These are phyloP conservation scores for Temnothorax nylanderi DNA, from an alignment of 1,140 invertebrate genomes.

Conservation along the genomic window DNA sequence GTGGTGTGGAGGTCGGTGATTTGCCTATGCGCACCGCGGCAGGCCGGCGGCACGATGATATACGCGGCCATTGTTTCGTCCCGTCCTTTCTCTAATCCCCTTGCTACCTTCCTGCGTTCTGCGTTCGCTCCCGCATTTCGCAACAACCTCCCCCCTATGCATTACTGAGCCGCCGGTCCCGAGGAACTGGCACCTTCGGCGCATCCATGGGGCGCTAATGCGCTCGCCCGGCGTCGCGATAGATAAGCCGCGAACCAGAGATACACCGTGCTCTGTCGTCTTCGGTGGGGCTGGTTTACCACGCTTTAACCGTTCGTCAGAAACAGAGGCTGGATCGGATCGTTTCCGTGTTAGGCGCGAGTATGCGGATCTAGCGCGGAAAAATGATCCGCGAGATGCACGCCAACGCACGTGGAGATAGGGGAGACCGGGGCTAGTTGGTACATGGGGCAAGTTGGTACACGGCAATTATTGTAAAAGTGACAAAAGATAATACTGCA, in stretches of 20 bases:
- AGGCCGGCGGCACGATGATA: conserved; percentile 83
- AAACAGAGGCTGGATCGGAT: neutral
- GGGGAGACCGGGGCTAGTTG: too few relatives aligned
- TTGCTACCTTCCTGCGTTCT: conserved; percentile 27
- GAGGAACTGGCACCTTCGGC: conserved; percentile 52
- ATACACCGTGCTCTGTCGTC: conserved; percentile 57
- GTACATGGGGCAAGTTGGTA: too few relatives aligned
- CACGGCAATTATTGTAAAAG: too few relatives aligned
- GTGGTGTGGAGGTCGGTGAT: conserved; percentile 74
- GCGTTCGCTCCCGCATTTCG: conserved; percentile 2
- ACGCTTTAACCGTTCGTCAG: conserved; percentile 55
- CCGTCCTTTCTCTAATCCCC: conserved; percentile 71
- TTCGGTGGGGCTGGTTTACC: conserved; percentile 11
- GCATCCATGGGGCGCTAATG: conserved; percentile 68
- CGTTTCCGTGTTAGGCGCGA: neutral
- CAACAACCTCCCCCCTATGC: conserved; percentile 21
- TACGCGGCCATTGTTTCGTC: conserved; percentile 84
- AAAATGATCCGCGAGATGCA: conserved; percentile 9
- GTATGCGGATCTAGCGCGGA: conserved; percentile 8
- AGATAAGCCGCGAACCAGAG: conserved; percentile 69
- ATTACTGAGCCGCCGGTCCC: conserved; percentile 27
- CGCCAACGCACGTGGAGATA: too few relatives aligned
- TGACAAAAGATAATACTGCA: too few relatives aligned
- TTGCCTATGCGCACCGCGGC: conserved; percentile 84
- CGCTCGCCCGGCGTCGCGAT: conserved; percentile 65